Base-by-base conservation (phyloP, 2,888 invertebrate genomes). In the Boloria euphrosyne region DNA sequence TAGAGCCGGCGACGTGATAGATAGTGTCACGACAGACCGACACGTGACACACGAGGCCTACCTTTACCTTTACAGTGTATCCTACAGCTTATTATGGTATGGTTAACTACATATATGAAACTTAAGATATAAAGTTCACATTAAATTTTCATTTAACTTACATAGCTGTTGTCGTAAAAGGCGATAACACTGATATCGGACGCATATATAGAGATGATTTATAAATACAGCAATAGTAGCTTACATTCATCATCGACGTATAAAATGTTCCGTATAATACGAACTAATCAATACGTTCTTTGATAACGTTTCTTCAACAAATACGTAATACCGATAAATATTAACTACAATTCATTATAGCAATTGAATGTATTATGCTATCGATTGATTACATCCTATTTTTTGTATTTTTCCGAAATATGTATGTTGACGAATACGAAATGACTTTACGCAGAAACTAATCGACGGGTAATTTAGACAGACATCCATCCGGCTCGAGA, bases 391-490 rank as follows among this genome's bases (percentile, higher is more conserved):
- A 70, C 74, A 74, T 76, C 75, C 75, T 71, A 73, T 71, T 73
- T 76, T 78, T 76, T 61, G n/a, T 7, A 54, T 71, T 71, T 74
- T 72, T 70, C 58, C 59, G 70, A 64, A 69, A 67, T 57, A 68
- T 62, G 60, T 65, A 71, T 4, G 65, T 71, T 69, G 63, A 69
- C 67, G 78, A 76, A 79, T 79, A 77, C 78, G 67, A 75, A 83
- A 82, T 75, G 68, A 71, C 68, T 71, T 81, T 89, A 83, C 88
- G 76, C 60, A 75, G 90, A 90, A 90, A 82, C 83, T 90, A 90
- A 90, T 90, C 86, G 87, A 31, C 77, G 76, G 68, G 78, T 82
- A 89, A 90, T 90, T 90, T 90, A 83, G 87, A 82, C 84, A 84
- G 76, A 85, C 84, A 85, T 88, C 87, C 88, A 85, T 83, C 72